Percentiles rank a stretch among this genome's conserved stretches.
These are phyloP conservation scores for Gymnoscelis rufifasciata DNA, from an alignment of 2,888 invertebrate species.

Conservation along the genomic window DNA sequence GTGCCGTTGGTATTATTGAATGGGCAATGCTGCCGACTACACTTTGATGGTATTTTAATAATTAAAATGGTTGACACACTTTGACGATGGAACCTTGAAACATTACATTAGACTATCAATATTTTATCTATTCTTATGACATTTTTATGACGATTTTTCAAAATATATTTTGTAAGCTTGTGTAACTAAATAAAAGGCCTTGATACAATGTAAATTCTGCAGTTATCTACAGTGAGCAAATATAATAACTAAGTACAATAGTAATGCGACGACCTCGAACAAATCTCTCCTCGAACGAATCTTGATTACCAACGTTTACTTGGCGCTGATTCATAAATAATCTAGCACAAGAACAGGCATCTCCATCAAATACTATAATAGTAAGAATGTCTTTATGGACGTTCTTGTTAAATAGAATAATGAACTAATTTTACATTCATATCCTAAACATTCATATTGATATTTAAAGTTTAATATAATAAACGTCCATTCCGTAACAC, in stretches of 20 bases:
- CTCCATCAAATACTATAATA: too few species aligned
- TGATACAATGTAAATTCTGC: conserved; percentile 43
- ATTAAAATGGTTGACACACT: conserved; percentile 1
- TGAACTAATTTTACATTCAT: too few species aligned
- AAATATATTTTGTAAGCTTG: too few species aligned
- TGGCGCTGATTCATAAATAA: too few species aligned
- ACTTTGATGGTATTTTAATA: too few species aligned
- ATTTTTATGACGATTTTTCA: not conserved
- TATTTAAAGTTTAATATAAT: not conserved
- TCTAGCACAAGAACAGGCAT: too few species aligned
- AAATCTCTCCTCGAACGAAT: conserved; percentile 26
- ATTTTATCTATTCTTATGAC: not conserved
- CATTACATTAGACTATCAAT: conserved; percentile 15
- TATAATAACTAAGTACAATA: conserved; percentile 29
- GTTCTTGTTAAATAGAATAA: too few species aligned
- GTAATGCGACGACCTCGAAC: conserved; percentile 31
- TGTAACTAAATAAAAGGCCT: conserved; percentile 35
- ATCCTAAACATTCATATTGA: too few species aligned
- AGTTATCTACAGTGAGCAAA: conserved; percentile 31
- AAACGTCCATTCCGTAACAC: not conserved
- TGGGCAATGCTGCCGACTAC: not conserved
- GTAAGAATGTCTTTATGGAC: too few species aligned
- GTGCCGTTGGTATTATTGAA: conserved; percentile 6
- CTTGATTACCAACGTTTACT: conserved; percentile 28
- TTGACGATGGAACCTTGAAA: not conserved